Base-by-base conservation (phyloP, 2,113 vertebrate species). In the Amphiprion ocellaris region DNA sequence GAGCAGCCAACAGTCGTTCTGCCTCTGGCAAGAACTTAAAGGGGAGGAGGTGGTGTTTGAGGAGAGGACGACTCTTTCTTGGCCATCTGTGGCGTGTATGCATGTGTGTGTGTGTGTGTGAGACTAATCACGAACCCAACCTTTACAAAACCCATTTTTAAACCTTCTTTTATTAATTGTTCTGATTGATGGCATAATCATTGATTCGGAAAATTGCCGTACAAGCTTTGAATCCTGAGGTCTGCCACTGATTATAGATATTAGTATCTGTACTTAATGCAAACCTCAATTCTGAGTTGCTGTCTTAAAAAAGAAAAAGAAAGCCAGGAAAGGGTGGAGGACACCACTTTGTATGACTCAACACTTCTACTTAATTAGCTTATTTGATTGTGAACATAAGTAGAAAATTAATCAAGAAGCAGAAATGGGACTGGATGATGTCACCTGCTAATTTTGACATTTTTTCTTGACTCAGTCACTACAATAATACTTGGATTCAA, bases 1-100 rank as follows among this genome's bases (percentile, higher is more conserved):
- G 84, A 92, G 89, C 82, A 83, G 92, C 90, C 92, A 91, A 83
- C 84, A 85, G 84, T 88, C 79, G 60, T 80, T 87, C 84, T 71
- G 89, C 87, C 79, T 87, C 88, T 87, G 91, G 91, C 88, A 76
- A 80, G 33, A 87, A 62, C 70, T 74, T 76, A 60, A 85, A 88
- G 68, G 67, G 75, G 69, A 72, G 74, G 79, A 60, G 83, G 76
- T 21, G 68, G 67, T 50, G 83, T 83, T 59, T 55, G 21, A 72
- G 52, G 59, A 56, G 39, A 65, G 77, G 59, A 70, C 52, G 11
- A 56, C 66, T 74, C 26, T 74, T 59, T 71, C 58, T 50, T 47
- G 69, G 72, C 78, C 14, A 26, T 64, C 3, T 73, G 68, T 74
- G 37, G 74, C 12, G 53, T 74, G 37, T 63, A 33, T 33, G 26